Conservation (phyloP, 2,888 invertebrate genomes). For the Dascillus cervinus region DNA sequence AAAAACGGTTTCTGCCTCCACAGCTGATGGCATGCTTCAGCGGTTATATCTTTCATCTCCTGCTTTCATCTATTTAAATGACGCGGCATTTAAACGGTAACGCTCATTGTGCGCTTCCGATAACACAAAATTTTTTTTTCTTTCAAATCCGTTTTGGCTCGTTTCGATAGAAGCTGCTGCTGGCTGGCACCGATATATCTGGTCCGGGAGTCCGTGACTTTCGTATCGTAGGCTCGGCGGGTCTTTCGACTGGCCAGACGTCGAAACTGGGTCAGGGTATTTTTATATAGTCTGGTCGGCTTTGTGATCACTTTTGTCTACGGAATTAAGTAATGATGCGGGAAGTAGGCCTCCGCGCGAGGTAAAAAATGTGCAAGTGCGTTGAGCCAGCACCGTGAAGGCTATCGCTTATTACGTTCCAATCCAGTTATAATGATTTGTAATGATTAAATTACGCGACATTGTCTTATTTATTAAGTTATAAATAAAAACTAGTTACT, state of each 20-base stretch:
- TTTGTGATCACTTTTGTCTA: slow-evolving; percentile 11
- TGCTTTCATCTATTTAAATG: background rate
- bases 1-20: slow-evolving; percentile 11
- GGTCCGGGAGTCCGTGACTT: slow-evolving; percentile 14
- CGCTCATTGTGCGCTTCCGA: too few species aligned
- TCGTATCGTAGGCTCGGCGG: slow-evolving; percentile 12
- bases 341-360: too few species aligned
- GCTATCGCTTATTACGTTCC: too few species aligned
- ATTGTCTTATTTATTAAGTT: too few species aligned
- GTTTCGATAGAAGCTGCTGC: too few species aligned
- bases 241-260: slow-evolving; percentile 10
- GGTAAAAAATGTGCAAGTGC: too few species aligned
- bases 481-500: too few species aligned
- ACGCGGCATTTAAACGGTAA: background rate
- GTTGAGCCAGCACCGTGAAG: too few species aligned
- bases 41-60: slow-evolving; percentile 1
- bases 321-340: slow-evolving; percentile 6
- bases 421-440: too few species aligned
- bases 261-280: slow-evolving; percentile 20
- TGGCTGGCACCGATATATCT: slow-evolving; percentile 1
- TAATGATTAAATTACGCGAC: too few species aligned
- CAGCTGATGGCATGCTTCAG: slow-evolving; percentile 8
- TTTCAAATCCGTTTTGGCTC: too few species aligned
- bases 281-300: slow-evolving; percentile 15
- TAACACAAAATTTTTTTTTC: too few species aligned